phyloP scores from a whole-genome alignment of 1,140 invertebrate species.

The Bicyclus anynana region DNA sequence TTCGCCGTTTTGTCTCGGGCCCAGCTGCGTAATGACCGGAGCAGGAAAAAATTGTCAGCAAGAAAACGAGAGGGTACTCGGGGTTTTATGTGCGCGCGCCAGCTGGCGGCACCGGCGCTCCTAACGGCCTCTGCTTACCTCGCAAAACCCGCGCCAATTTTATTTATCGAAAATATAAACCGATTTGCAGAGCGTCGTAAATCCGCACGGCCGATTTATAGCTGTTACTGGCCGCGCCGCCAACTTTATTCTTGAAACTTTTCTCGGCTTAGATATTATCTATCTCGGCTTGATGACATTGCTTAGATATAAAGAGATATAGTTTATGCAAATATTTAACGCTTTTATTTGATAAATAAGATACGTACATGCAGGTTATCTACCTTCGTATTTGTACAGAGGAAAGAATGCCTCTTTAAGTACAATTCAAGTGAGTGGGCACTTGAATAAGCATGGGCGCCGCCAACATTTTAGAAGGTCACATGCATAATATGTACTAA shows the following conservation, averaged over 20 bases:
- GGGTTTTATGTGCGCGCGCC: conserved; percentile 68
- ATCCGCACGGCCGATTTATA: conserved; percentile 69
- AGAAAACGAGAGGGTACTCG: conserved; percentile 74
- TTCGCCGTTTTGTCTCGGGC: conserved; percentile 76
- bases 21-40: conserved; percentile 74
- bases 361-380: too few relatives aligned
- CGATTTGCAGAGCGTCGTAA: conserved; percentile 74
- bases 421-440: too few relatives aligned
- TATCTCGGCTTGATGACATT: conserved; percentile 27
- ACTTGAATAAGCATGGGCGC: too few relatives aligned
- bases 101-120: conserved; percentile 62
- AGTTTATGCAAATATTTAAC: neutral
- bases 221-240: conserved; percentile 63
- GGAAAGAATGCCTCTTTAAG: too few relatives aligned
- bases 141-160: conserved; percentile 76
- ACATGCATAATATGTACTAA: too few relatives aligned
- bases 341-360: too few relatives aligned
- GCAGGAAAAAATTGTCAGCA: conserved; percentile 76
- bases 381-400: too few relatives aligned
- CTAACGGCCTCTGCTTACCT: conserved; percentile 75
- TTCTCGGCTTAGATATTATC: conserved; percentile 8
- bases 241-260: conserved; percentile 57
- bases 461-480: too few relatives aligned
- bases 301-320: neutral
- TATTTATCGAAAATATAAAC: conserved; percentile 78